phyloP scores from a whole-genome alignment of 2,888 invertebrate genomes.

The Caradrina kadenii region DNA sequence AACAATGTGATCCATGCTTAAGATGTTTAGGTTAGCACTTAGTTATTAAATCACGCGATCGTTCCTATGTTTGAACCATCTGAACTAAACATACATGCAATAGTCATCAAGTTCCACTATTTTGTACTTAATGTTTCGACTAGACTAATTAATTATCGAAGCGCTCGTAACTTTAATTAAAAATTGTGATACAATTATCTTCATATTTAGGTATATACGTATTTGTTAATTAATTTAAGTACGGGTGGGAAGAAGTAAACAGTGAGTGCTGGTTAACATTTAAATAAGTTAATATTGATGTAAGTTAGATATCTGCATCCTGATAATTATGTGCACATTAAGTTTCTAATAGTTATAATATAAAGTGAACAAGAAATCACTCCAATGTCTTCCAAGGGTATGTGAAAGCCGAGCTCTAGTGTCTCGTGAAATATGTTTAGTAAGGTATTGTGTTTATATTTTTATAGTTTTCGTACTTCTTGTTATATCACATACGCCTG shows the following conservation, averaged over 20 bases:
- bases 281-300: conserved; percentile 44
- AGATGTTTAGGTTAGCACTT: conserved; percentile 77
- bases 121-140: conserved; percentile 86
- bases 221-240: conserved; percentile 72
- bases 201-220: conserved; percentile 72
- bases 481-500: conserved; percentile 65
- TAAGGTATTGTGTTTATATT: conserved; percentile 59
- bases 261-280: conserved; percentile 56
- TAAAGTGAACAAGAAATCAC: conserved; percentile 73
- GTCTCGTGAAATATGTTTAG: conserved; percentile 58
- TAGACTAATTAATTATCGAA: conserved; percentile 73
- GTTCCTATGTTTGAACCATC: conserved; percentile 86
- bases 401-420: conserved; percentile 65
- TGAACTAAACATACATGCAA: conserved; percentile 76
- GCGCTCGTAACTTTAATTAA: conserved; percentile 78
- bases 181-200: conserved; percentile 87
- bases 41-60: conserved; percentile 78
- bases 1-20: conserved; percentile 83
- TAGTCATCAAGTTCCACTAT: conserved; percentile 80
- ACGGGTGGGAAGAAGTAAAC: conserved; percentile 74
- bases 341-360: conserved; percentile 59
- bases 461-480: conserved; percentile 65
- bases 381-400: conserved; percentile 80
- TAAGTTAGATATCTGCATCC: conserved; percentile 59
- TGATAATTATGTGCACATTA: conserved; percentile 68